A percentile compares a stretch with the other conserved stretches of the same genome.
Evolutionary conservation across 2,888 invertebrate species (phyloP).

Genomic region (Thecocarcelia acutangulata): DNA sequence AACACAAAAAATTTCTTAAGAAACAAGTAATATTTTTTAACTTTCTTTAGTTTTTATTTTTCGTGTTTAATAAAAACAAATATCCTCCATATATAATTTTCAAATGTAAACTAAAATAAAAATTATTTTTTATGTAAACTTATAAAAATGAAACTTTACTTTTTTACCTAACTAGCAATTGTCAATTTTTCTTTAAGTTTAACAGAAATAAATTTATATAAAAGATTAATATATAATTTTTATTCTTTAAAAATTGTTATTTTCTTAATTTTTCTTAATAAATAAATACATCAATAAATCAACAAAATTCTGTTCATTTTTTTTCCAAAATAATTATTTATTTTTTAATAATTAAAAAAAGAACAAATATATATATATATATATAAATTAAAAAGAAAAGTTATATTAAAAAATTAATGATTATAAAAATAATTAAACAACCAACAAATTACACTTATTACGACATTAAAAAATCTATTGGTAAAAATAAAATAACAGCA

Average conservation of each 20-base stretch:
- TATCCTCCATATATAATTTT: constrained; percentile 33
- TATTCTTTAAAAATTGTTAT: constrained; percentile 56
- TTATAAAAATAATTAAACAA: constrained; percentile 46
- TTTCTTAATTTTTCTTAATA: constrained; percentile 52
- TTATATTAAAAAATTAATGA: constrained; percentile 52
- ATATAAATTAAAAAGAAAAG: constrained; percentile 48
- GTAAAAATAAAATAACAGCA: constrained; percentile 40
- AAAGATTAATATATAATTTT: constrained; percentile 35
- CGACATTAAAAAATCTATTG: constrained; percentile 65
- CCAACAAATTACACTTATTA: constrained; percentile 66
- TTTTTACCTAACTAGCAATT: constrained; percentile 66
- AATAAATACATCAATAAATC: constrained; percentile 46
- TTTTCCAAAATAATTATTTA: constrained; percentile 19
- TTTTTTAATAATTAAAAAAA: constrained; percentile 25
- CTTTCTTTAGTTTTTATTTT: constrained; percentile 30
- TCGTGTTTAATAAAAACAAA: constrained; percentile 42
- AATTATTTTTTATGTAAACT: constrained; percentile 43
- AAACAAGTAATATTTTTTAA: constrained; percentile 5
- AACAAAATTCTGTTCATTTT: constrained; percentile 37
- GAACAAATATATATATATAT: constrained; percentile 40
- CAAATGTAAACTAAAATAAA: constrained; percentile 45
- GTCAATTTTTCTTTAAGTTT: constrained; percentile 47
- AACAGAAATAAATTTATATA: constrained; percentile 20
- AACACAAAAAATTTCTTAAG: background rate
- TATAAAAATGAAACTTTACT: constrained; percentile 21